Percentiles rank a stretch among this genome's conserved stretches.
Evolutionary conservation across 2,113 vertebrate species (phyloP).

Genomic region (Reinhardtius hippoglossoides): DNA sequence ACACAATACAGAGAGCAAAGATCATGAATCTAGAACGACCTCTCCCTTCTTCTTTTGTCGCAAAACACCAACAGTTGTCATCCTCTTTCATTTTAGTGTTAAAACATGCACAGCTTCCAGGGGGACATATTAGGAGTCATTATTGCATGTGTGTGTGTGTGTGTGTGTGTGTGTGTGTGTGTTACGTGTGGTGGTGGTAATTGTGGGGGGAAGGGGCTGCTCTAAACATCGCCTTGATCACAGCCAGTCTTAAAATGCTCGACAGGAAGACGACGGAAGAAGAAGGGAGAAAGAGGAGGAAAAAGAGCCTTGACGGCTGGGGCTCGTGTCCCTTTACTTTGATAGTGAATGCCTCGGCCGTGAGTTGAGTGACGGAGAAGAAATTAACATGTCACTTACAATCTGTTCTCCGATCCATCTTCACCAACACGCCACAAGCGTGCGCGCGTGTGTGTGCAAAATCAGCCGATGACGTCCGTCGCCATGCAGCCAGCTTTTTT

Average conservation of each 20-base stretch:
- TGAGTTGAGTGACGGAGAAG: conserved; percentile 86
- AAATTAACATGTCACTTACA: conserved; percentile 88
- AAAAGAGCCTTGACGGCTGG: conserved; percentile 53
- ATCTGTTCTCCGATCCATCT: conserved; percentile 84
- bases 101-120: no score
- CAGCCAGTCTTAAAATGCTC: conserved; percentile 14
- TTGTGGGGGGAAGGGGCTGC: conserved; percentile 6
- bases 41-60: not conserved
- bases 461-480: conserved; percentile 11
- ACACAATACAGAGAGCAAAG: not conserved
- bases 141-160: not conserved
- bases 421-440: conserved; percentile 39
- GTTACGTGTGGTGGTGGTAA: not conserved
- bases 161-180: not conserved
- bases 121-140: no score
- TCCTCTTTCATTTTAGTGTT: not conserved
- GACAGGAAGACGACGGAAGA: conserved; percentile 20
- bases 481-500: conserved; percentile 48
- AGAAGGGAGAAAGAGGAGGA: conserved; percentile 7
- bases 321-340: conserved; percentile 71
- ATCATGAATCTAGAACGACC: not conserved
- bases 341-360: conserved; percentile 73
- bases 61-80: not conserved
- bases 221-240: conserved; percentile 52
- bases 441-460: conserved; percentile 12